Conservation (phyloP, 2,113 vertebrate species). For the Pomatostomus ruficeps region DNA sequence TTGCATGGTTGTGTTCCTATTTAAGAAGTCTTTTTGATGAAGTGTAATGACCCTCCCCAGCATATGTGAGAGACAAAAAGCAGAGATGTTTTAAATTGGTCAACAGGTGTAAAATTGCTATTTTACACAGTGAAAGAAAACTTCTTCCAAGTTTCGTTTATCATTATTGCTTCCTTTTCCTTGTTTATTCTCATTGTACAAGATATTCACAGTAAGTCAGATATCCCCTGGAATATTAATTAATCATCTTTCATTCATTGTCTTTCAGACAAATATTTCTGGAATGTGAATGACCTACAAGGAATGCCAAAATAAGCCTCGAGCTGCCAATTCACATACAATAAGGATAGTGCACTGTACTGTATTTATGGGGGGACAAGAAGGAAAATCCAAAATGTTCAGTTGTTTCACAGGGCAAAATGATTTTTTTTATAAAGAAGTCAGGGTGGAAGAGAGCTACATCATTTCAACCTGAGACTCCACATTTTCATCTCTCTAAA, state of each 20-base stretch:
- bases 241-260: neutral
- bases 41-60: neutral
- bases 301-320: neutral
- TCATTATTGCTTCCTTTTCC: neutral
- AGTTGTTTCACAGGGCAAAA: neutral
- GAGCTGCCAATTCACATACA: rapidly evolving
- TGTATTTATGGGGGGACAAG: neutral
- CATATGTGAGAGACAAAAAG: neutral
- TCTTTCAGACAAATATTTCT: constrained; percentile 58
- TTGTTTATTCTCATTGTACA: neutral
- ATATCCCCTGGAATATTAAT: neutral
- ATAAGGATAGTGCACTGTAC: neutral
- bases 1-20: neutral
- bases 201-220: neutral
- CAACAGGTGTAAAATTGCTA: neutral
- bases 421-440: neutral
- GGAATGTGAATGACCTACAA: constrained; percentile 40
- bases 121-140: neutral
- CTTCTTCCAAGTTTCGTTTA: neutral
- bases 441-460: neutral
- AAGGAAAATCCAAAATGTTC: neutral
- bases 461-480: neutral
- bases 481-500: neutral
- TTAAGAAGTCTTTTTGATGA: neutral
- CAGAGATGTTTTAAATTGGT: neutral